Percentiles rank a stretch among this genome's conserved stretches.
Conservation (phyloP, 1,140 invertebrate genomes). For the Nasonia longicornis region DNA sequence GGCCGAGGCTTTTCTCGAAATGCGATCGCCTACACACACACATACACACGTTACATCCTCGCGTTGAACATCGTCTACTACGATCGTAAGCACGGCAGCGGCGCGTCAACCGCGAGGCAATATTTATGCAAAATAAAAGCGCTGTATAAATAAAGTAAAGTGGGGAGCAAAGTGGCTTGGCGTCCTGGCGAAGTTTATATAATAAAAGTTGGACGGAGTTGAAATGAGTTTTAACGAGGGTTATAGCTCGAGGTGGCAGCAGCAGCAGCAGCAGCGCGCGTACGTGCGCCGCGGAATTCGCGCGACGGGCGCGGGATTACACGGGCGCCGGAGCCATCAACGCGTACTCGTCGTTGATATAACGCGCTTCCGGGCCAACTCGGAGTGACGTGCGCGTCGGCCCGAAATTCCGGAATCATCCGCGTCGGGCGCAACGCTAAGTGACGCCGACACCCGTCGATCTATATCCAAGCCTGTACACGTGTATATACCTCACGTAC, state of each 20-base stretch:
- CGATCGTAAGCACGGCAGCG: too few relatives aligned
- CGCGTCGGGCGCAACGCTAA: constrained; percentile 14
- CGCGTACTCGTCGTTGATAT: constrained; percentile 2
- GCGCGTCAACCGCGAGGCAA: background rate
- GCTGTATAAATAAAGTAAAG: background rate
- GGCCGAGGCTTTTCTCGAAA: too few relatives aligned
- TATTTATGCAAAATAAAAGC: background rate
- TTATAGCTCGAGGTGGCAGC: background rate
- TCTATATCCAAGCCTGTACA: background rate
- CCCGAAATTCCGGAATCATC: background rate
- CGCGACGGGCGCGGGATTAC: background rate
- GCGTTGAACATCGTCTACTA: too few relatives aligned
- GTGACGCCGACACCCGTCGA: constrained; percentile 26
- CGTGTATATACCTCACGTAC: too few relatives aligned
- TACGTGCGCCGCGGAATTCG: background rate
- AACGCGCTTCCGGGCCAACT: constrained; percentile 16
- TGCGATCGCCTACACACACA: too few relatives aligned
- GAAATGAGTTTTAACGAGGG: constrained; percentile 25
- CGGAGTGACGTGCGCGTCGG: constrained; percentile 1
- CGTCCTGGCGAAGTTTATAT: background rate
- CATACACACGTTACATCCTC: too few relatives aligned
- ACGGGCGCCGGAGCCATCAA: background rate
- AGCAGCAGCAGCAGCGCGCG: background rate
- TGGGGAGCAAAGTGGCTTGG: background rate
- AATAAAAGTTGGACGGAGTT: constrained; percentile 1